phyloP scores from a whole-genome alignment of 2,888 invertebrate species.

The Caenorhabditis macrosperma region DNA sequence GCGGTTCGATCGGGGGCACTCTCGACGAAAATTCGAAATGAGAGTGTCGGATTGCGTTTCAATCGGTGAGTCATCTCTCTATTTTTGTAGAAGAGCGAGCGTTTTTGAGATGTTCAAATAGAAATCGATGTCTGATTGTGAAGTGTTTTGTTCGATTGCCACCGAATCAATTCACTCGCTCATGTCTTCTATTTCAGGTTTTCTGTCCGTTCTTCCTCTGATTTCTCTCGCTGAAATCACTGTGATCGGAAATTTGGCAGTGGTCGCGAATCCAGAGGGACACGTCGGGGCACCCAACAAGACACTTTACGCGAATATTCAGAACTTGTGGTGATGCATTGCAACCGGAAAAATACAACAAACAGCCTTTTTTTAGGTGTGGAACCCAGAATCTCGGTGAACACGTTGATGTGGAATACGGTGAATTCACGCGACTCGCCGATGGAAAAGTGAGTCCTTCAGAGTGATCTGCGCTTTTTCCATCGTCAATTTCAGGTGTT shows the following conservation, averaged over 20 bases:
- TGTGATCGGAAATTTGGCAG: constrained; percentile 66
- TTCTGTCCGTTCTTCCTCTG: constrained; percentile 9
- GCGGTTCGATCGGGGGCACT: constrained; percentile 30
- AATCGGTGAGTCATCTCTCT: constrained; percentile 25
- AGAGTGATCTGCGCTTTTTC: too few species aligned
- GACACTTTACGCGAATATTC: constrained; percentile 55
- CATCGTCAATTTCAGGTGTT: constrained; percentile 50
- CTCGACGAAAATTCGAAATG: constrained; percentile 14
- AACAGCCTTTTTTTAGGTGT: constrained; percentile 57
- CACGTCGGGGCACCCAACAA: constrained; percentile 55
- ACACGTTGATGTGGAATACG: constrained; percentile 60
- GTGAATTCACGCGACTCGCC: constrained; percentile 60
- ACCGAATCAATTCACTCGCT: too few species aligned
- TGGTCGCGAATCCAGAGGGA: constrained; percentile 54
- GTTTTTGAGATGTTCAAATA: background rate
- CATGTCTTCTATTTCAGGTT: background rate
- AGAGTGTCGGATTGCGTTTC: constrained; percentile 11
- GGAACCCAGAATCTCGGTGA: constrained; percentile 64
- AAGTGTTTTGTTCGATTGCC: too few species aligned
- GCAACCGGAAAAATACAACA: too few species aligned
- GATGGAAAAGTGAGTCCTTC: constrained; percentile 61
- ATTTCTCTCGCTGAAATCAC: constrained; percentile 33
- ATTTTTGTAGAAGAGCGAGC: background rate
- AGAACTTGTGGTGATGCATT: constrained; percentile 58
- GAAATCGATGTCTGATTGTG: too few species aligned